Evolutionary conservation across 2,113 vertebrate species (phyloP), one percentile per base, ranked within the genome.

Genomic region (Seriola quinqueradiata): DNA sequence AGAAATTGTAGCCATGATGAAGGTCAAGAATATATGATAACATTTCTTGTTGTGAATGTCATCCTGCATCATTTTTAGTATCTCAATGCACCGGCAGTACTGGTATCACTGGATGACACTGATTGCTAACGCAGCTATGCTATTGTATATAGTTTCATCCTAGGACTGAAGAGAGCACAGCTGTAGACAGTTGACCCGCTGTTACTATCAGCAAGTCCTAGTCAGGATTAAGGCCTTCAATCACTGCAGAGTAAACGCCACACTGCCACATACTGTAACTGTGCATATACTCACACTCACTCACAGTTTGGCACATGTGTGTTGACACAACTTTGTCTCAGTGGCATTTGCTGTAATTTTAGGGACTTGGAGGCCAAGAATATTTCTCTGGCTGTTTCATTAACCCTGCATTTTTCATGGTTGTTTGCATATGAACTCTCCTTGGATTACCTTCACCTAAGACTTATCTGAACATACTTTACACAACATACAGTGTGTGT

Each of bases 241-340:
- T 89, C 75, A 75, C 55, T 54, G 80, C 78, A 61, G 40, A 57
- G 76, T 81, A 88, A 86, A 91, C 78, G 81, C 17, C 23, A 17
- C 59, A 65, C 70, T 74, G 76, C 87, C 83, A 87, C 79, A 65
- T 23, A 68, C 52, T 64, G 71, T 38, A 81, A 69, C 67, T 66
- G 68, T 57, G 17, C 66, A 69, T 16, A 40, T 6, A 71, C 65
- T 5, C 14, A 57, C 14, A 46, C 54, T 61, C 54, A 67, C 16
- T n/a, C 50, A 59, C 13, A 2, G 46, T 17, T 19, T 48, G 23
- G 28, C 44, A 5, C 6, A 38, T 55, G 64, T 44, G 75, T 16
- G 77, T 28, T 28, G 14, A 58, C 72, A 65, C 50, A 50, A 63
- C 28, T 75, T 36, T 8, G 48, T 82, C 64, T 58, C 54, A 4